These are phyloP conservation scores for Melinaea menophilus DNA, from an alignment of 2,888 invertebrate species.

Conservation along the genomic window DNA sequence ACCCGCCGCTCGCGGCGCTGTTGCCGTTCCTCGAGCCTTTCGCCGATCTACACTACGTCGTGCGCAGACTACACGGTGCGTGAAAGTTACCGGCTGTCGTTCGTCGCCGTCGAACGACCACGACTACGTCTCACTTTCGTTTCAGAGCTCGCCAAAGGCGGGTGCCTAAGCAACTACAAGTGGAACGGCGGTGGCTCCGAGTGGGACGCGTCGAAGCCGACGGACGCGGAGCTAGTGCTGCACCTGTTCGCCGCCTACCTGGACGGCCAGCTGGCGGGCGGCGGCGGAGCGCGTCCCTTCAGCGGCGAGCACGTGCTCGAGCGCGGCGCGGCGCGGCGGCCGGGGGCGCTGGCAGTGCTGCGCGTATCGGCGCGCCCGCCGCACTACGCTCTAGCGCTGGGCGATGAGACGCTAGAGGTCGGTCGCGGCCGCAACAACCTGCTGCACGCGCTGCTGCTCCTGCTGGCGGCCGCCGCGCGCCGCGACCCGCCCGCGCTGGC, in stretches of 20 bases:
- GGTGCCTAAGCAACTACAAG: slow-evolving; percentile 91
- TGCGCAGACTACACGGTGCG: slow-evolving; percentile 83
- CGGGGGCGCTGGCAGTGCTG: slow-evolving; percentile 63
- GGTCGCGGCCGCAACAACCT: slow-evolving; percentile 88
- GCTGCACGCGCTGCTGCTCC: slow-evolving; percentile 90
- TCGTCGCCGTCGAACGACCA: slow-evolving; percentile 3
- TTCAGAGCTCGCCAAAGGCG: slow-evolving; percentile 85
- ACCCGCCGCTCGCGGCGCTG: slow-evolving; percentile 69
- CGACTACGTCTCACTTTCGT: not conserved
- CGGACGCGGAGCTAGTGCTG: slow-evolving; percentile 93
- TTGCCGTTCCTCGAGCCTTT: slow-evolving; percentile 84
- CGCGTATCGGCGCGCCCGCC: slow-evolving; percentile 75
- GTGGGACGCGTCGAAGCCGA: slow-evolving; percentile 90
- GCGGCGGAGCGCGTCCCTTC: slow-evolving; percentile 49
- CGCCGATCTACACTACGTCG: slow-evolving; percentile 91
- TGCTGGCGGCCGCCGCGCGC: slow-evolving; percentile 85
- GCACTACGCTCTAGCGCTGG: slow-evolving; percentile 78
- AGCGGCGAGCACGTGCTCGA: slow-evolving; percentile 53
- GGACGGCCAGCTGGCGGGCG: slow-evolving; percentile 84
- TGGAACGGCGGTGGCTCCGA: slow-evolving; percentile 91
- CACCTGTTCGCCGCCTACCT: slow-evolving; percentile 91
- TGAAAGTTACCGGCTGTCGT: slow-evolving; percentile 45
- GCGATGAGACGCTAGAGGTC: slow-evolving; percentile 49
- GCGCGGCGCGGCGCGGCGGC: slow-evolving; percentile 65
- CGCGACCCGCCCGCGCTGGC: slow-evolving; percentile 73